A percentile compares a stretch with the other conserved stretches of the same genome.
These are phyloP conservation scores for Automeris io DNA, from an alignment of 2,888 invertebrate genomes.

Conservation along the genomic window DNA sequence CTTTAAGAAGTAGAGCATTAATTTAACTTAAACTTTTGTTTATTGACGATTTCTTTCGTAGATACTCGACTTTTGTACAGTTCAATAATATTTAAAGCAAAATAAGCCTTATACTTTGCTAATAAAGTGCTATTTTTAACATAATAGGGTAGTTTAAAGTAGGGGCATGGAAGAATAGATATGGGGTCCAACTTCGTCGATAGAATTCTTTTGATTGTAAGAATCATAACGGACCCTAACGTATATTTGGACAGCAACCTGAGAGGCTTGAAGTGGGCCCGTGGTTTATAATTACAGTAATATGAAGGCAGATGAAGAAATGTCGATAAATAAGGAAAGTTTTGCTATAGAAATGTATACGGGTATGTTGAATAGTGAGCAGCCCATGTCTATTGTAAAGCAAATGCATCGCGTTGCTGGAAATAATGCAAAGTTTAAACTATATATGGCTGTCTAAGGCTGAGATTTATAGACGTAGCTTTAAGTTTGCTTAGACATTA, in stretches of 20 bases:
- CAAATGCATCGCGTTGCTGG: too few relatives aligned
- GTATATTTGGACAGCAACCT: conserved; percentile 75
- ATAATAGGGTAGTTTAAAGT: conserved; percentile 20
- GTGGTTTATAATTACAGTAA: conserved; percentile 73
- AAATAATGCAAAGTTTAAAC: too few relatives aligned
- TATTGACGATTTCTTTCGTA: conserved; percentile 68
- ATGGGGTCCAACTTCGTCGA: conserved; percentile 63
- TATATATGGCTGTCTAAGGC: too few relatives aligned
- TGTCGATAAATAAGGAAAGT: conserved; percentile 7
- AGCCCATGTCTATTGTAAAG: too few relatives aligned
- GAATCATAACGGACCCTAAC: conserved; percentile 72
- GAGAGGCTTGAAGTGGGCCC: conserved; percentile 70
- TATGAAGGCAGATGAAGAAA: conserved; percentile 64
- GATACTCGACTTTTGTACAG: conserved; percentile 56
- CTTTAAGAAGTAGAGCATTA: conserved; percentile 53
- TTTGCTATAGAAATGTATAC: conserved; percentile 5
- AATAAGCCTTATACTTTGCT: conserved; percentile 11
- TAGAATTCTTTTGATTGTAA: conserved; percentile 66
- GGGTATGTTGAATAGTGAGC: background rate
- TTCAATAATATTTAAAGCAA: conserved; percentile 13
- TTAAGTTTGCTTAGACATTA: too few relatives aligned
- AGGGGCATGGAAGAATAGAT: conserved; percentile 71
- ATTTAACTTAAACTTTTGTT: conserved; percentile 71
- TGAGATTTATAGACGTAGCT: too few relatives aligned
- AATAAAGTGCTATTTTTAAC: conserved; percentile 22